Evolutionary conservation across 92 coral and sea anemone species (phyloP).

Genomic region (Zoanthus sociatus): DNA sequence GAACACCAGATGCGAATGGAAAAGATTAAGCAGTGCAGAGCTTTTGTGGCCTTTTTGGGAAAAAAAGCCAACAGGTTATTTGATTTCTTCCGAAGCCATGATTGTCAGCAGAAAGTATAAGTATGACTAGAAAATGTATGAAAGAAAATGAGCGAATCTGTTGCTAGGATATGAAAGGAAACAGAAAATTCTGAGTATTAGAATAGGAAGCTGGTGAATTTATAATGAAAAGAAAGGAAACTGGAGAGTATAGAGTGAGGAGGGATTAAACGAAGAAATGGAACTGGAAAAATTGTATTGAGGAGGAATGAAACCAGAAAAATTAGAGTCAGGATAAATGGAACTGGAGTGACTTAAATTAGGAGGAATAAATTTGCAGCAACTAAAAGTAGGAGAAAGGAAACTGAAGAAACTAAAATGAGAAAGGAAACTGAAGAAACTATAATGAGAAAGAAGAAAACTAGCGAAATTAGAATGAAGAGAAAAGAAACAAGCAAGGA

Average conservation of each 20-base stretch:
- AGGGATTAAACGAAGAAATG: no score
- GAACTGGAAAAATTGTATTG: neutral
- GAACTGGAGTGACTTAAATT: neutral
- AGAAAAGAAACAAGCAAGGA: neutral
- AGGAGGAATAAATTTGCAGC: neutral
- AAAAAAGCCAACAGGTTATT: slow-evolving; percentile 73
- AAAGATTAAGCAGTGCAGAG: slow-evolving; percentile 71
- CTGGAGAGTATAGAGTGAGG: neutral
- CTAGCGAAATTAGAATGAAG: neutral
- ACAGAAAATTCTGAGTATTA: no score
- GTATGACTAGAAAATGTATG: no score
- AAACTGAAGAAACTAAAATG: no score
- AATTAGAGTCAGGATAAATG: neutral
- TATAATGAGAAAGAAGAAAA: neutral
- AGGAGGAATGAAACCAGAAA: neutral
- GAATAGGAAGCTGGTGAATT: no score
- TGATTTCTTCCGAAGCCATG: no score
- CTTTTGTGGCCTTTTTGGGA: slow-evolving; percentile 78
- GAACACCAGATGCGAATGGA: slow-evolving; percentile 63
- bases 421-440: no score
- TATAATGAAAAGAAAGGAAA: neutral
- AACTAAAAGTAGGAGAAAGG: no score
- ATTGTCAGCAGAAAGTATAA: no score
- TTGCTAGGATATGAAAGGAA: no score
- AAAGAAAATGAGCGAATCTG: no score